Conservation (phyloP, 1,140 invertebrate genomes). For the Anagrus nilaparvatae region DNA sequence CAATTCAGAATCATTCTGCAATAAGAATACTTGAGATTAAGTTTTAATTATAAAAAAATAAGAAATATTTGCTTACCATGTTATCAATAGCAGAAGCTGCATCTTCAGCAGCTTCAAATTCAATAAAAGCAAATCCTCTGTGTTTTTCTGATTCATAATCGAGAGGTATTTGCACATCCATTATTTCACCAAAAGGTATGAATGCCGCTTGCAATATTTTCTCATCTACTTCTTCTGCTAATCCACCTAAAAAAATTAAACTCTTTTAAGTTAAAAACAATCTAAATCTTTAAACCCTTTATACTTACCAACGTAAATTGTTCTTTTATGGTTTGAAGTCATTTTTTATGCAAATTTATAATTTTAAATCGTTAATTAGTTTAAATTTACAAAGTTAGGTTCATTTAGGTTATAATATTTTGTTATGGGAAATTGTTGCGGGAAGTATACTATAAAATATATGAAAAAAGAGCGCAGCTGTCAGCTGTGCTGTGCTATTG, state of each 20-base stretch:
- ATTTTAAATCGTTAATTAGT: too few species aligned
- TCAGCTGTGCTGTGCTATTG: too few species aligned
- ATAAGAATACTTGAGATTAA: slow-evolving; percentile 19
- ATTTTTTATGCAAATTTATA: slow-evolving; percentile 23
- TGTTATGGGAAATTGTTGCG: too few species aligned
- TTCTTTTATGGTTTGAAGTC: slow-evolving; percentile 58
- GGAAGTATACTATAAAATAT: too few species aligned
- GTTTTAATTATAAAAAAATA: neutral
- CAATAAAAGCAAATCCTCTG: slow-evolving; percentile 95
- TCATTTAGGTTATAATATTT: too few species aligned
- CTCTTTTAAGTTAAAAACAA: slow-evolving; percentile 1
- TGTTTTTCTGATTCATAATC: slow-evolving; percentile 98
- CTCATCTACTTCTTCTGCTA: slow-evolving; percentile 96
- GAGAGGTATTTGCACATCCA: slow-evolving; percentile 94
- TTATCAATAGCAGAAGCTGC: slow-evolving; percentile 97
- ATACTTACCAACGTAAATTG: slow-evolving; percentile 58
- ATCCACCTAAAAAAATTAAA: slow-evolving; percentile 54
- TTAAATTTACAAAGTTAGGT: too few species aligned
- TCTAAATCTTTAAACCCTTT: neutral
- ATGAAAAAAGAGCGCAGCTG: too few species aligned
- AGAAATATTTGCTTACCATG: slow-evolving; percentile 59
- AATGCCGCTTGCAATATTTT: slow-evolving; percentile 93
- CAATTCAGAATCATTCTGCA: slow-evolving; percentile 92
- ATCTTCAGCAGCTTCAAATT: slow-evolving; percentile 92
- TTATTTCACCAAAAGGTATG: slow-evolving; percentile 95